A percentile compares a stretch with the other conserved stretches of the same genome.
Evolutionary conservation across 2,113 vertebrate genomes (phyloP).

Genomic region (Phoenicopterus ruber): DNA sequence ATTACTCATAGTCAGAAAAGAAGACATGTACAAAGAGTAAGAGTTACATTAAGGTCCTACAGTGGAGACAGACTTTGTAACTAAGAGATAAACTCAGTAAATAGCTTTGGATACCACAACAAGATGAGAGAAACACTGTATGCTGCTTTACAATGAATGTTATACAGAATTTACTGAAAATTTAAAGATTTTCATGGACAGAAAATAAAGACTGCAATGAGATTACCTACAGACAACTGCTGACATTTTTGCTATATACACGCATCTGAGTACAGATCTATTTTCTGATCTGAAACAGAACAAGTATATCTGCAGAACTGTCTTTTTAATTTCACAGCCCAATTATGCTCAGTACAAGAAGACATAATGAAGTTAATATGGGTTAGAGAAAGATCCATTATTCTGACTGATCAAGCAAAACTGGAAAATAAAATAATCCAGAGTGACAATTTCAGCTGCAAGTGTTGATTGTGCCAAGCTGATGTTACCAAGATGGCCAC

Average conservation of each 20-base stretch:
- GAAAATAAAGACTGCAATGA: not conserved
- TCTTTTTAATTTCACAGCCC: not conserved
- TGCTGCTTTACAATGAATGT: not conserved
- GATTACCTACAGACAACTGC: not conserved
- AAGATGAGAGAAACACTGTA: not conserved
- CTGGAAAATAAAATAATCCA: not conserved
- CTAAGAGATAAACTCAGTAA: not conserved
- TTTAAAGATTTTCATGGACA: not conserved
- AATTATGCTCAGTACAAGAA: not conserved
- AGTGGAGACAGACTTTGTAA: not conserved
- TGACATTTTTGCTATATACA: not conserved
- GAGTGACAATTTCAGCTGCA: not conserved
- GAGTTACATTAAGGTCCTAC: not conserved
- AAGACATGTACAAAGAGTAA: not conserved
- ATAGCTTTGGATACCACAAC: not conserved
- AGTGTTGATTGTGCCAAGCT: not conserved
- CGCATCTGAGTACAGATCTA: not conserved
- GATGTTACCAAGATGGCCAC: not conserved
- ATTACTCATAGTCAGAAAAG: not conserved
- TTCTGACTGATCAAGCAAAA: not conserved
- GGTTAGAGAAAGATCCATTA: not conserved
- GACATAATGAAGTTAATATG: not conserved
- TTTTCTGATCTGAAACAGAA: not conserved
- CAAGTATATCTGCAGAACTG: not conserved
- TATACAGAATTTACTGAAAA: not conserved